Conservation (phyloP, 2,113 vertebrate species). For the Paratilapia polleni region DNA sequence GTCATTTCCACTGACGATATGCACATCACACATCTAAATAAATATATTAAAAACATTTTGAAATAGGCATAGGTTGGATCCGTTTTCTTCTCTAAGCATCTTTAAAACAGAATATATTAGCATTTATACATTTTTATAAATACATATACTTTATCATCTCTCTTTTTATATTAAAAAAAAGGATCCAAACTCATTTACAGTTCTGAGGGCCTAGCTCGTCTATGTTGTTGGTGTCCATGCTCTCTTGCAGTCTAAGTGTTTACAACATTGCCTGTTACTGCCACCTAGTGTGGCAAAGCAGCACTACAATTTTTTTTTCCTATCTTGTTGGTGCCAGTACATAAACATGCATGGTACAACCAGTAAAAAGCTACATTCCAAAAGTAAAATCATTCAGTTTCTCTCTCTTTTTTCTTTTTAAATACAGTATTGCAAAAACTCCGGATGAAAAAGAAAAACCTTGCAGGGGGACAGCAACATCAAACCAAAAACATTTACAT, state of each 20-base stretch:
- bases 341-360: constrained; percentile 80
- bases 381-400: constrained; percentile 64
- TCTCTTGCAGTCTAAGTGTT: constrained; percentile 43
- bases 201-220: constrained; percentile 31
- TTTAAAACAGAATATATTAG: constrained; percentile 72
- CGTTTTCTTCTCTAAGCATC: constrained; percentile 56
- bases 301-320: constrained; percentile 67
- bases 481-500: constrained; percentile 61
- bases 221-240: constrained; percentile 62
- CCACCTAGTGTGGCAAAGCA: constrained; percentile 80
- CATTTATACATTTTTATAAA: constrained; percentile 69
- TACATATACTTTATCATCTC: constrained; percentile 66
- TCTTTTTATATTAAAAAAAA: constrained; percentile 40
- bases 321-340: constrained; percentile 56
- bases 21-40: constrained; percentile 54
- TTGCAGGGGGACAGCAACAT: constrained; percentile 50
- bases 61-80: constrained; percentile 49
- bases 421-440: constrained; percentile 65
- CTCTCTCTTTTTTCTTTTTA: neutral
- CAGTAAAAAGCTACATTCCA: constrained; percentile 77
- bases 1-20: constrained; percentile 51
- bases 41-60: constrained; percentile 67
- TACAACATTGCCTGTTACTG: constrained; percentile 70
- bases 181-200: constrained; percentile 42
- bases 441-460: constrained; percentile 35